Evolutionary conservation across 2,113 vertebrate species (phyloP).

Genomic region (Sylvia atricapilla): DNA sequence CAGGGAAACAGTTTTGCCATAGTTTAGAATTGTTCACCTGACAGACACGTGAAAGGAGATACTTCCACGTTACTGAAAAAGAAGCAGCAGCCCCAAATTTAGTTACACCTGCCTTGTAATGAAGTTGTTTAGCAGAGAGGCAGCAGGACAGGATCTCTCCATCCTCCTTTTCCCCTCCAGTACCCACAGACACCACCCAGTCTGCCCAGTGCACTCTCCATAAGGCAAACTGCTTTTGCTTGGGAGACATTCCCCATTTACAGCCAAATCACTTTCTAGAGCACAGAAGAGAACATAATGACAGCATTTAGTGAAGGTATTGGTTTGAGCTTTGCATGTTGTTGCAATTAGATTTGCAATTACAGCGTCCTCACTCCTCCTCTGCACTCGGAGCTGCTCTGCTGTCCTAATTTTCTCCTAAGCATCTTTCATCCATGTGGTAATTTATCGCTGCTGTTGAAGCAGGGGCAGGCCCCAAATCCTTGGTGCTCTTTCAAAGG

Average conservation of each 20-base stretch:
- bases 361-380: not conserved
- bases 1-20: not conserved
- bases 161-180: not conserved
- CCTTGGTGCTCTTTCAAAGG: not conserved
- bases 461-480: not conserved
- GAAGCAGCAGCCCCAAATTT: not conserved
- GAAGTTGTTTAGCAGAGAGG: not conserved
- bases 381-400: not conserved
- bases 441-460: not conserved
- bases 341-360: constrained; percentile 4
- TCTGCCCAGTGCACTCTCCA: not conserved
- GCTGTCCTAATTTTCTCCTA: not conserved
- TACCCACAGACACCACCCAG: not conserved
- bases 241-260: not conserved
- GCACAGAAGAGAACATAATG: not conserved
- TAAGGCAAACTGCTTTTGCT: not conserved
- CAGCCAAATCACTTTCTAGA: not conserved
- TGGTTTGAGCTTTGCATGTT: not conserved
- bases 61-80: not conserved
- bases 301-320: not conserved
- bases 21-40: not conserved
- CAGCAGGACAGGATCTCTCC: not conserved
- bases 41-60: not conserved
- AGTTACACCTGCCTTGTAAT: not conserved
- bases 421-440: not conserved